Base-by-base conservation (phyloP, 2,113 vertebrate species). In the Lepidothrix coronata region DNA sequence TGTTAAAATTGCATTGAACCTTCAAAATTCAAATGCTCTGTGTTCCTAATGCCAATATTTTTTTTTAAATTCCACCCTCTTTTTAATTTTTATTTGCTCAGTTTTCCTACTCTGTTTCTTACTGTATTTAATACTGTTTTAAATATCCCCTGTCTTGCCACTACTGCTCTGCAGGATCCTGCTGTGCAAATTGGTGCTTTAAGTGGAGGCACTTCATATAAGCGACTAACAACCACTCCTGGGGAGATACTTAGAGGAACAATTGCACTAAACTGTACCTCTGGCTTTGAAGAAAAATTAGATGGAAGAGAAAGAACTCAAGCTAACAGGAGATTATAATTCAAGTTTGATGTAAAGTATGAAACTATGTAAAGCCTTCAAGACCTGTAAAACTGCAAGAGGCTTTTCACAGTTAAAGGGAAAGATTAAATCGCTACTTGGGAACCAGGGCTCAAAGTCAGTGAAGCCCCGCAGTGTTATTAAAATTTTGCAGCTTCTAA, bases 241-340 rank as follows among this genome's bases (percentile, higher is more conserved):
- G 73, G 89, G 75, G 96, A 93, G 85, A 77, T 54, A 85, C 84
- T 97, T 90, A 92, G 63, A 94, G 91, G 87, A 91, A 94, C 86
- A 92, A 96, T 95, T 81, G 86, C 61, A 52, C 84, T 89, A 65
- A 95, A 91, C 80, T 75, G 37, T 75, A 85, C 73, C 31, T 85
- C 70, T 93, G 68, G 39, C 84, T 93, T 91, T 87, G 70, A 87
- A 89, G 52, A 67, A 91, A 96, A 92, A 93, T 67, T 92, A 86
- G 73, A 78, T 25, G 78, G 66, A 72, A 75, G 30, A 72, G 61
- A 91, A 92, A 72, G 77, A 93, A 65, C 80, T 87, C 43, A 61
- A 75, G 61, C 91, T 95, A 95, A 75, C 61, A 72, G 71, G 44
- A 82, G 39, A 81, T 66, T 92, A 68, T 75, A 67, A 89, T 41